These are phyloP conservation scores for Himalopsyche tibetana DNA, from an alignment of 2,888 invertebrate genomes.

Conservation along the genomic window DNA sequence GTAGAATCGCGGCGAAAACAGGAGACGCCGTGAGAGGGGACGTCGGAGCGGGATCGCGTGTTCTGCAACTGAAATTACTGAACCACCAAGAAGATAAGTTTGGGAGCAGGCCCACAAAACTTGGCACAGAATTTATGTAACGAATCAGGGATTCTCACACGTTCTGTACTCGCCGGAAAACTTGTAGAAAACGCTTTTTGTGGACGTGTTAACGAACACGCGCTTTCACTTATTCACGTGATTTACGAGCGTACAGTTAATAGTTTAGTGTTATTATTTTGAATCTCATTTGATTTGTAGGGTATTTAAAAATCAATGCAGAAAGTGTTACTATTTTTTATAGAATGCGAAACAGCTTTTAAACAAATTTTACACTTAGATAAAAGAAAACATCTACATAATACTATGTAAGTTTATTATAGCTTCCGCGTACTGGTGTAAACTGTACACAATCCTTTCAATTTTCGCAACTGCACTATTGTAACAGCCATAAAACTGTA, in stretches of 20 bases:
- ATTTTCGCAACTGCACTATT: no score
- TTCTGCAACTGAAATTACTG: conserved; percentile 47
- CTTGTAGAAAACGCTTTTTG: neutral
- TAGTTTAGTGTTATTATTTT: neutral
- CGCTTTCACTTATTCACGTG: conserved; percentile 31
- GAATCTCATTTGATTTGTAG: neutral
- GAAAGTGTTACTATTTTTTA: neutral
- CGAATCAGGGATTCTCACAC: conserved; percentile 42
- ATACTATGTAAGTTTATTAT: no score
- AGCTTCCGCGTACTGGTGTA: no score
- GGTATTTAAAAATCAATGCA: neutral
- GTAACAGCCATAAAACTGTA: no score
- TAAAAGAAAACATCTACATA: no score
- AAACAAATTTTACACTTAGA: neutral
- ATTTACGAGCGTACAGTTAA: conserved; percentile 17
- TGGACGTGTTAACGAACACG: conserved; percentile 40
- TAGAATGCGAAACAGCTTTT: neutral
- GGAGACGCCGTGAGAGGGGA: conserved; percentile 10
- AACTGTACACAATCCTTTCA: no score
- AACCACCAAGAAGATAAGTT: conserved; percentile 36
- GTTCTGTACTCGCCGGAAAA: neutral
- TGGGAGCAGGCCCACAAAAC: conserved; percentile 48
- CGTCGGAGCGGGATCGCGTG: conserved; percentile 48
- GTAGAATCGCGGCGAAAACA: conserved; percentile 29
- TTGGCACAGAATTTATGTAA: conserved; percentile 51